These are phyloP conservation scores for Erythrolamprus reginae DNA, from an alignment of 2,113 vertebrate species.

Conservation along the genomic window DNA sequence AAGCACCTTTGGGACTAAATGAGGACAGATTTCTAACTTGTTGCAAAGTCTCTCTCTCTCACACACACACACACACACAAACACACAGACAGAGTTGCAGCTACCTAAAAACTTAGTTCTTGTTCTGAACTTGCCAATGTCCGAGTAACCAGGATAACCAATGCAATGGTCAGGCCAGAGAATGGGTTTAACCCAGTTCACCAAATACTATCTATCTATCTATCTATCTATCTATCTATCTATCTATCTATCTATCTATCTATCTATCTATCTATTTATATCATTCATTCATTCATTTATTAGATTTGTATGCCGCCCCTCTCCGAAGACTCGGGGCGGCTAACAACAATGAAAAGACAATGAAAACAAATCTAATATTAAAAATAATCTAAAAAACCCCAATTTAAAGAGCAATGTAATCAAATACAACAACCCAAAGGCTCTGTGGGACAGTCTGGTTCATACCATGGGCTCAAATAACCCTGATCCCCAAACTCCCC, in stretches of 20 bases:
- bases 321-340: too few species aligned
- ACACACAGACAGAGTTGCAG: not conserved
- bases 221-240: too few species aligned
- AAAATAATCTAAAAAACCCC: too few species aligned
- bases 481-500: not conserved
- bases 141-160: not conserved
- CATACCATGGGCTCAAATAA: not conserved
- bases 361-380: too few species aligned
- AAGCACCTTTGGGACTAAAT: not conserved
- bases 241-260: too few species aligned
- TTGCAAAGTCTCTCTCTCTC: not conserved
- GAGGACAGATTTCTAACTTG: not conserved
- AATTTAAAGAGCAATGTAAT: too few species aligned
- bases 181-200: not conserved
- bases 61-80: too few species aligned
- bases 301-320: too few species aligned
- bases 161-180: not conserved
- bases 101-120: not conserved
- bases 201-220: too few species aligned
- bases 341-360: too few species aligned
- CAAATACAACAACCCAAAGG: not conserved
- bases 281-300: too few species aligned
- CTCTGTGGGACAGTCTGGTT: not conserved
- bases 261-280: too few species aligned
- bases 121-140: not conserved